Base-by-base conservation (phyloP, 53 echinoderm and acorn worm genomes). In the Stichopus horrens region DNA sequence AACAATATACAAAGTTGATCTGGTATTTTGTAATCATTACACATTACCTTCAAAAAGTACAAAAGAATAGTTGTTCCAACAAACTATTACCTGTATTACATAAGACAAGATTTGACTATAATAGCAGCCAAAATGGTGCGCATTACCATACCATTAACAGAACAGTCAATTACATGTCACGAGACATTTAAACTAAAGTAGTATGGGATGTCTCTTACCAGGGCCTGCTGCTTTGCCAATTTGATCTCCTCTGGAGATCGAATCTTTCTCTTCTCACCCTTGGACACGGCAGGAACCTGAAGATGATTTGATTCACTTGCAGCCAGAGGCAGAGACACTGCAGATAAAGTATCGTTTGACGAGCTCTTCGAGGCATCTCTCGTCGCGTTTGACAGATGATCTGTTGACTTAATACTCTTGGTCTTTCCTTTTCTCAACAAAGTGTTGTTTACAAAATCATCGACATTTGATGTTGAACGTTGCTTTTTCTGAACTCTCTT, bases 191-290 rank as follows among this genome's bases (percentile, higher is more conserved):
- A 37, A 37, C 37, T 37, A 37, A 37, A 37, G 37, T 37, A 37
- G 37, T 37, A 37, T 37, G 37, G 37, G 37, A 37, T 37, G 37
- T 37, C 23, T 85, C 89, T 89, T 87, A 97, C 97, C 92, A 95
- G 19, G 18, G 97, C 95, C 71, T 87, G 82, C 22, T 75, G 55
- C 89, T 94, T 97, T 23, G 90, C 74, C 21, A 73, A 89, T 21
- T 89, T 85, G 73, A 97, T 95, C 74, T 97, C 95, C 58, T 95
- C 95, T 10, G 93, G 92, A 16, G 93, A 88, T 74, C 97, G 90
- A 57, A 83, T 92, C 11, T 89, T 77, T n/a, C 88, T 63, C 23
- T 86, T 81, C 65, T 53, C 53, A 5, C 80, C 84, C 84, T 84
- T 60, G 20, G 84, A 60, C 5, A 55, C 21, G 18, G 19, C 55